Evolutionary conservation across 2,113 vertebrate genomes (phyloP), one percentile per base, ranked within the genome.

Genomic region (Cepphus grylle): DNA sequence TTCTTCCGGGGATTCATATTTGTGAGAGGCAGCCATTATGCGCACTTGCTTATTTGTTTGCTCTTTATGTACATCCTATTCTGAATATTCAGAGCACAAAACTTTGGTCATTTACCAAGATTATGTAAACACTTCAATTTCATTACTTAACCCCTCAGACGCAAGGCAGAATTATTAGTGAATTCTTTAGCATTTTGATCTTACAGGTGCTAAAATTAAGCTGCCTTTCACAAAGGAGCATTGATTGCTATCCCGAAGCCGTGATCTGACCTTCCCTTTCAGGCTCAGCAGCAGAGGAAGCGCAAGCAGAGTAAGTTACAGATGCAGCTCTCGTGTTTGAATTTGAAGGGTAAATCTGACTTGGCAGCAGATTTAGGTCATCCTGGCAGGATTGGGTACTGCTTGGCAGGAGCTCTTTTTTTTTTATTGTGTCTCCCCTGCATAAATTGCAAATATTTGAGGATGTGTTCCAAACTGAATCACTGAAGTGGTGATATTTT

Each of bases 391-490:
- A 53, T 25, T 74, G 84, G 89, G 88, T 91, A 66, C 79, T 88
- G 76, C 86, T 95, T 96, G 95, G 92, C 97, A 97, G 86, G 49
- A 91, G 8, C 52, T 29, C 32, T 85, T 30, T 47, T 45, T 94
- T 42, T 63, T 94, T 93, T 91, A 85, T 91, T 93, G 83, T 76
- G 66, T 86, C 82, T 93, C 45, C 76, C n/a, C 67, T 93, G 79
- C 85, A 90, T 83, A 82, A 81, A 88, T 88, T 69, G 84, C 93
- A 96, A 95, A 93, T 95, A 96, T 95, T 95, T 90, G 77, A 91
- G 84, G 81, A 94, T 80, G 40, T 66, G 40, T 91, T 95, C 86
- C 89, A 82, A 78, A 80, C 50, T 81, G 86, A 94, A 88, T 94
- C 85, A 82, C 81, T 72, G 58, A 72, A 90, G 49, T 90, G 74